These are phyloP conservation scores for Siniperca scherzeri DNA, from an alignment of 2,797 vertebrate genomes.

Conservation along the genomic window DNA sequence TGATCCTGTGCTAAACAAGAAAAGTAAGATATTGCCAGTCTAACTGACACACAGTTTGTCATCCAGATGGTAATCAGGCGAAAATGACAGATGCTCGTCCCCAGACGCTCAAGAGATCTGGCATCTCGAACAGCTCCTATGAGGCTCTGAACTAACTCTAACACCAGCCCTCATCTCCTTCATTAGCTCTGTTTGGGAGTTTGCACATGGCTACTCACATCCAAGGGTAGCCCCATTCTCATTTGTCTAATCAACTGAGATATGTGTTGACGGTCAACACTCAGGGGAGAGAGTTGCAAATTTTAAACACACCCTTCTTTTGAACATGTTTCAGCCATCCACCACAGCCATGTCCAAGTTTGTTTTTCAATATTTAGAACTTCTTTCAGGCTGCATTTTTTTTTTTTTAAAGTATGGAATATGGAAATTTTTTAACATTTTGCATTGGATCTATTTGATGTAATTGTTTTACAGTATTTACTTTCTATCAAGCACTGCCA, in stretches of 20 bases:
- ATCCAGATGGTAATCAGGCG: constrained; percentile 65
- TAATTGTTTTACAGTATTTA: not conserved
- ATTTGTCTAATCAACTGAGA: constrained; percentile 51
- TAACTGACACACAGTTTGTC: constrained; percentile 37
- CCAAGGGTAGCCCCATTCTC: constrained; percentile 33
- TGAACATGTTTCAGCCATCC: not conserved
- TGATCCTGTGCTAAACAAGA: constrained; percentile 19
- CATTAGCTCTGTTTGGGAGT: constrained; percentile 67
- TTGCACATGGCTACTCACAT: constrained; percentile 71
- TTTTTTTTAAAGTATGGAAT: not conserved
- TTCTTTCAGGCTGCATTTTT: not conserved
- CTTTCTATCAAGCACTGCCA: not conserved
- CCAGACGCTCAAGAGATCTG: constrained; percentile 56
- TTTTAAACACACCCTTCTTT: constrained; percentile 14
- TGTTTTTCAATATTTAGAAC: not conserved
- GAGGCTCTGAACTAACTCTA: constrained; percentile 57
- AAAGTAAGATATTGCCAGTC: constrained; percentile 10
- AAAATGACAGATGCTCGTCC: constrained; percentile 72
- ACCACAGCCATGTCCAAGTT: not conserved
- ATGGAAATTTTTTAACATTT: not conserved
- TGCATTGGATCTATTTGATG: too few species aligned
- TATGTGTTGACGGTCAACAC: constrained; percentile 26
- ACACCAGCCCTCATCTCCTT: constrained; percentile 64
- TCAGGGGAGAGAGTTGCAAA: constrained; percentile 23
- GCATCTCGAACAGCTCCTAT: constrained; percentile 57